Evolutionary conservation across 2,797 vertebrate genomes (phyloP), one percentile per base, ranked within the genome.

Genomic region (Rhyacichthys aspro): DNA sequence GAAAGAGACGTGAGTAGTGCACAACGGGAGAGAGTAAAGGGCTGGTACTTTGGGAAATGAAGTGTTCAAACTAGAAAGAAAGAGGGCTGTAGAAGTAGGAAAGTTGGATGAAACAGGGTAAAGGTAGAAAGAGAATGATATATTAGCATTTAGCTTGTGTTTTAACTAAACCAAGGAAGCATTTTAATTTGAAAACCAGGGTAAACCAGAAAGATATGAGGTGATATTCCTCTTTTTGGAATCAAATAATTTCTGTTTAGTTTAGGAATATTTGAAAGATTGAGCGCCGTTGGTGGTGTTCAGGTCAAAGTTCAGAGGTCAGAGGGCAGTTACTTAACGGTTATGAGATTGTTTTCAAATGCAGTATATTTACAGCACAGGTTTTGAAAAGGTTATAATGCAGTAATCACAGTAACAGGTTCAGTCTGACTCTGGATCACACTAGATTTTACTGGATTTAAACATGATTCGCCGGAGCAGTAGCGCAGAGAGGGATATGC

Each of bases 21-120:
- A 88, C 80, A 86, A 72, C 48, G 67, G 67, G 72, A 76, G 77
- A 45, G 50, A 67, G 63, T 71, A 67, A 72, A 63, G 45, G 36
- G 58, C 69, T 61, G 69, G 70, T 70, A 70, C 67, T 68, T 75
- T 63, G 74, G 69, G 54, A 48, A 69, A 66, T 67, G 60, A 77
- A 76, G 78, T 23, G 68, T 43, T 50, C 59, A 70, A 57, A 70
- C 46, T 49, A 67, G 62, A 70, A 69, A 55, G 63, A 39, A 60
- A 46, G 55, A 77, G 1, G 67, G 63, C 45, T 64, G 66, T 19
- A 39, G 61, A 43, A 55, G 68, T 66, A 45, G 56, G 63, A 1
- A 32, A 67, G 74, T 78, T 72, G 78, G 83, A 86, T 72, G 56
- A 89, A 90, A 91, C 88, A 90, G 90, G 89, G 89, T 91, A 90